These are phyloP conservation scores for Aeoliscus strigatus DNA, from an alignment of 2,797 vertebrate genomes.

Conservation along the genomic window DNA sequence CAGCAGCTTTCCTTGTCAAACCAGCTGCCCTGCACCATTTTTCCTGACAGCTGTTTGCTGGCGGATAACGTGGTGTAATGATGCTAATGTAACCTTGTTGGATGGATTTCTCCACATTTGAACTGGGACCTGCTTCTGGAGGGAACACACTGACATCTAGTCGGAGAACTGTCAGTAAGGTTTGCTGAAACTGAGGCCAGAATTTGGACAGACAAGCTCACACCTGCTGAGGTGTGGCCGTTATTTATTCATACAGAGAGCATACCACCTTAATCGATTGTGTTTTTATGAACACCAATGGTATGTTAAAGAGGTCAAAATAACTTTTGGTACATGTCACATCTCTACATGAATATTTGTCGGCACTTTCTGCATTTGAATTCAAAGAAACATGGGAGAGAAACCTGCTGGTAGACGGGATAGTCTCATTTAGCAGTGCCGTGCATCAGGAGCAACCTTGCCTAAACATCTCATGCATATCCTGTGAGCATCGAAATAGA, in stretches of 20 bases:
- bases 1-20: constrained; percentile 38
- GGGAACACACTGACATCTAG: constrained; percentile 12
- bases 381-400: constrained; percentile 16
- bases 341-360: constrained; percentile 5
- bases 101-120: constrained; percentile 37
- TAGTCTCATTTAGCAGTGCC: constrained; percentile 7
- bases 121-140: constrained; percentile 18
- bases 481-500: constrained; percentile 42
- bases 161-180: constrained; percentile 15
- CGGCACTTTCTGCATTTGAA: constrained; percentile 8
- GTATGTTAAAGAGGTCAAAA: too few relatives aligned
- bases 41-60: constrained; percentile 26
- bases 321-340: too few relatives aligned
- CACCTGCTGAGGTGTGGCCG: constrained; percentile 14
- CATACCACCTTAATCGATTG: constrained; percentile 4
- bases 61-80: background rate
- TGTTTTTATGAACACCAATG: constrained; percentile 3
- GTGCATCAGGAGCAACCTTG: constrained; percentile 20
- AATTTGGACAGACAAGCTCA: constrained; percentile 13
- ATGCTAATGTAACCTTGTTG: constrained; percentile 22
- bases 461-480: constrained; percentile 29
- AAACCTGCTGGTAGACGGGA: constrained; percentile 35
- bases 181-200: constrained; percentile 20
- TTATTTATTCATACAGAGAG: background rate
- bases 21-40: constrained; percentile 49